Evolutionary conservation across 2,113 vertebrate genomes (phyloP).

Genomic region (Pitta sordida): DNA sequence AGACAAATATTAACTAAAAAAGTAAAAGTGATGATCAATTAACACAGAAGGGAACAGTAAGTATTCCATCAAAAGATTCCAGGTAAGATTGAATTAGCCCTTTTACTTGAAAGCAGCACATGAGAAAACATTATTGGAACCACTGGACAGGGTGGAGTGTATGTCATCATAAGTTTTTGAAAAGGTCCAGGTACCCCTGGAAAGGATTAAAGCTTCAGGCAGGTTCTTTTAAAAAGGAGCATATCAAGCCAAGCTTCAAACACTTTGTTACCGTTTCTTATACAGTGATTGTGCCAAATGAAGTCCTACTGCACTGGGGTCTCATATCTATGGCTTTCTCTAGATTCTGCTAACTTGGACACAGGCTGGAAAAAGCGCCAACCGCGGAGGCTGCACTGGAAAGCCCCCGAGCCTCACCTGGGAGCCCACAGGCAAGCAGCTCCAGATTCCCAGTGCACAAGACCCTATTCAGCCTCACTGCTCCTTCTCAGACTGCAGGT

Average conservation of each 20-base stretch:
- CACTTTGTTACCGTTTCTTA: background rate
- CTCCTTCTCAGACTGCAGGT: background rate
- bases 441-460: background rate
- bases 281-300: background rate
- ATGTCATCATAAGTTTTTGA: background rate
- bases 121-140: background rate
- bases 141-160: background rate
- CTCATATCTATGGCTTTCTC: background rate
- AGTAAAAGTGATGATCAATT: background rate
- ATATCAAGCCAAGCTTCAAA: background rate
- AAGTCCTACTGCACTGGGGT: background rate
- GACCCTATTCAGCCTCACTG: background rate
- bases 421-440: background rate
- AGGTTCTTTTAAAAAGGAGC: background rate
- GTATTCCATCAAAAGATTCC: background rate
- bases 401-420: background rate
- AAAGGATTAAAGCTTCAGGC: background rate
- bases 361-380: background rate
- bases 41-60: background rate
- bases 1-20: constrained; percentile 20
- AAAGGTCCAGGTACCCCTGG: background rate
- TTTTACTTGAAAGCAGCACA: background rate
- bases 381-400: background rate
- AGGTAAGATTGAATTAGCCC: background rate
- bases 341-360: background rate